Conservation (phyloP, 1,140 invertebrate genomes). For the Leptopilina clavipes region DNA sequence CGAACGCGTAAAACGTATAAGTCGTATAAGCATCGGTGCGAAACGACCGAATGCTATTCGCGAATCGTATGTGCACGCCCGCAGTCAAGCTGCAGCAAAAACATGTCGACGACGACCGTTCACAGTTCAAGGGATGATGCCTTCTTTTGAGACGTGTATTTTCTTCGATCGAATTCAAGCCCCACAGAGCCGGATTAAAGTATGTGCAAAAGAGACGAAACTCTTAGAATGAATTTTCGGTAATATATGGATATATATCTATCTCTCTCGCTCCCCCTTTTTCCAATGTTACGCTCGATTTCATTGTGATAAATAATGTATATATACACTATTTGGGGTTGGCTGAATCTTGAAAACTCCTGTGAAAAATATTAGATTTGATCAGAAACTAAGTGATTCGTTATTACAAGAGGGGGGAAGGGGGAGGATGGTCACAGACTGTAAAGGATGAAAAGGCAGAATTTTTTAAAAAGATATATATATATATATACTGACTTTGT, state of each 20-base stretch:
- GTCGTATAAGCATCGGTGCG: slow-evolving; percentile 55
- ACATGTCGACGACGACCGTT: slow-evolving; percentile 37
- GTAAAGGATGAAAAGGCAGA: slow-evolving; percentile 16
- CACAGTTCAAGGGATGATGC: slow-evolving; percentile 21
- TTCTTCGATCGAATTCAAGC: slow-evolving; percentile 8
- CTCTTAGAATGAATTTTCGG: slow-evolving; percentile 15
- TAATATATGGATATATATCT: neutral
- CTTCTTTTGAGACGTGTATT: slow-evolving; percentile 10
- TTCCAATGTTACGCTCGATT: slow-evolving; percentile 27
- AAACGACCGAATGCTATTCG: slow-evolving; percentile 55
- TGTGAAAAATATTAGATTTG: slow-evolving; percentile 17
- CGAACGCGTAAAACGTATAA: slow-evolving; percentile 51
- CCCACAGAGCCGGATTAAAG: slow-evolving; percentile 13
- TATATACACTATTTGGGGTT: slow-evolving; percentile 20
- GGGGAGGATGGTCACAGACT: neutral
- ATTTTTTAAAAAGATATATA: slow-evolving; percentile 27
- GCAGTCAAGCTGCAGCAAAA: slow-evolving; percentile 37
- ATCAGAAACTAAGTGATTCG: slow-evolving; percentile 24
- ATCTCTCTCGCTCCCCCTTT: neutral
- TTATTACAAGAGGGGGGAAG: neutral
- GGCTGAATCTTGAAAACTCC: neutral
- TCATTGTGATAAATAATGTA: slow-evolving; percentile 30
- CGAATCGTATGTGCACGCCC: slow-evolving; percentile 50
- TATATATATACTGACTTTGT: neutral
- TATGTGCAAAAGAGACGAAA: slow-evolving; percentile 6